Conservation (phyloP, 2,888 invertebrate species). For the Agrilus cyanescens region DNA sequence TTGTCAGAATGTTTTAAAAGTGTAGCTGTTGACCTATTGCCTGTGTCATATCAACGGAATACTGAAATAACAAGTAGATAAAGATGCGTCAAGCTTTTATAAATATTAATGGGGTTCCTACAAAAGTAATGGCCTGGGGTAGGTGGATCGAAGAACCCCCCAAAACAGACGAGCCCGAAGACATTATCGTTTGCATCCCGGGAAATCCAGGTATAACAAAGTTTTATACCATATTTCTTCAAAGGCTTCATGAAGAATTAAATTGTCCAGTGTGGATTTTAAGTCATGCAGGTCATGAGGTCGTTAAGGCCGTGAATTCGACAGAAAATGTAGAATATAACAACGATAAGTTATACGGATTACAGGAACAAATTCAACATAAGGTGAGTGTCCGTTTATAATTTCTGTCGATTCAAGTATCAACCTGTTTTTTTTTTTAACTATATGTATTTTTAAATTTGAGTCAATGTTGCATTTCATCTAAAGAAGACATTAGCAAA, state of each 20-base stretch:
- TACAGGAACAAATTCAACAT: conserved; percentile 69
- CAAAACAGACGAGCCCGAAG: conserved; percentile 37
- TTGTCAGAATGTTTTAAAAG: too few relatives aligned
- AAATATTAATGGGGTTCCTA: conserved; percentile 53
- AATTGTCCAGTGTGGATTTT: conserved; percentile 65
- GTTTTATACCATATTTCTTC: conserved; percentile 67
- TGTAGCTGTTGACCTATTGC: too few relatives aligned
- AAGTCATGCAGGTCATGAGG: conserved; percentile 74
- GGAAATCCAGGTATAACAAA: conserved; percentile 83
- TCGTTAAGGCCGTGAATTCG: conserved; percentile 43
- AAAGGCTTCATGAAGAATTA: conserved; percentile 47
- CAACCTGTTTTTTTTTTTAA: too few relatives aligned
- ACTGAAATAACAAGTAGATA: too few relatives aligned
- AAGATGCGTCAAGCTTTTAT: conserved; percentile 39
- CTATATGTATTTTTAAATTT: too few relatives aligned
- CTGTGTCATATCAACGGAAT: too few relatives aligned
- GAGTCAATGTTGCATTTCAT: too few relatives aligned
- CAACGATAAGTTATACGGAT: conserved; percentile 52
- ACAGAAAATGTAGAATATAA: conserved; percentile 28
- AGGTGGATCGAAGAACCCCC: conserved; percentile 52
- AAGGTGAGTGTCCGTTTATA: conserved; percentile 41
- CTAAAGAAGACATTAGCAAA: too few relatives aligned
- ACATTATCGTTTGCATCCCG: conserved; percentile 63
- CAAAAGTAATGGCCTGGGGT: conserved; percentile 62
- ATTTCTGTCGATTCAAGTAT: neutral